Percentiles rank a stretch among this genome's conserved stretches.
Conservation (phyloP, 2,113 vertebrate species). For the Podarcis cretensis region DNA sequence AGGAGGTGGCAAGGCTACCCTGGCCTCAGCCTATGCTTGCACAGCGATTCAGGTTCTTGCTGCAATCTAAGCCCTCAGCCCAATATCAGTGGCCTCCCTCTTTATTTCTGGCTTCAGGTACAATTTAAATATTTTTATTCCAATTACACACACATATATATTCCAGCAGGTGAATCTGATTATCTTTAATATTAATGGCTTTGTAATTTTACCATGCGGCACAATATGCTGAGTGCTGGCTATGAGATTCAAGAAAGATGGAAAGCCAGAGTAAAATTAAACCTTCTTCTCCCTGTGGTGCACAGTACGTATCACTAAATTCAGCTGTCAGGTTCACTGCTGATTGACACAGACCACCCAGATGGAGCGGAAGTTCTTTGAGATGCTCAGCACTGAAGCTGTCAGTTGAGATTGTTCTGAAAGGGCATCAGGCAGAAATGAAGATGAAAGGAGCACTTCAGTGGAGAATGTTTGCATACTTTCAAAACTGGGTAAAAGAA, state of each 20-base stretch:
- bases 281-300: slow-evolving; percentile 42
- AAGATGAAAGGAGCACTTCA: slow-evolving; percentile 23
- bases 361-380: slow-evolving; percentile 54
- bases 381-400: slow-evolving; percentile 50
- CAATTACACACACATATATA: no score
- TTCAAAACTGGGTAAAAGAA: slow-evolving; percentile 43
- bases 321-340: slow-evolving; percentile 70
- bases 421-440: slow-evolving; percentile 40
- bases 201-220: not conserved
- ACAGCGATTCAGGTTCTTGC: no score
- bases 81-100: no score
- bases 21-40: no score
- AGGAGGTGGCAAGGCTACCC: no score
- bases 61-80: no score
- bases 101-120: no score
- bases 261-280: slow-evolving; percentile 59
- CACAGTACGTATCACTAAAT: not conserved
- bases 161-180: no score
- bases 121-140: no score
- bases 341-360: slow-evolving; percentile 70
- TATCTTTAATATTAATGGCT: no score
- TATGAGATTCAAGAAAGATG: slow-evolving; percentile 47
- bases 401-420: slow-evolving; percentile 52
- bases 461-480: slow-evolving; percentile 55
- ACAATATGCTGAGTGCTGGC: not conserved